Percentiles rank a stretch among this genome's conserved stretches.
phyloP scores from a whole-genome alignment of 2,797 vertebrate species.

The Typhlichthys eigenmanni region DNA sequence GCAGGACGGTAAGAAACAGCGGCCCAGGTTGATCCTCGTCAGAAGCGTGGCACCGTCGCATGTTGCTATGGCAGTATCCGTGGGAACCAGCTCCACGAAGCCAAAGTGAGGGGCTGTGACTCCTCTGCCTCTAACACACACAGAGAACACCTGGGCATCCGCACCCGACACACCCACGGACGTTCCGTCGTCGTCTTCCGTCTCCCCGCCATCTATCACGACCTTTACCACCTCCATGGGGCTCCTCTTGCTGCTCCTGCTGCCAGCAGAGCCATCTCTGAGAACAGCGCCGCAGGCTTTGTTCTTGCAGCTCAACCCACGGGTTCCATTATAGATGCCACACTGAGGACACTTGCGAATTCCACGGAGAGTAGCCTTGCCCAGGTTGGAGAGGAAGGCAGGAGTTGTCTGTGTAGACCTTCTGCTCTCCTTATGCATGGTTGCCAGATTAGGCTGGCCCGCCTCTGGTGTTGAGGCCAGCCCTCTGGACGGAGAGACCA shows the following conservation, averaged over 20 bases:
- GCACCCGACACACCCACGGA: constrained; percentile 20
- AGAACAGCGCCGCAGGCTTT: constrained; percentile 88
- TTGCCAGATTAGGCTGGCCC: constrained; percentile 35
- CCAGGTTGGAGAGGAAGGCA: constrained; percentile 87
- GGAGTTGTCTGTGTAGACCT: constrained; percentile 74
- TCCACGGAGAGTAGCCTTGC: constrained; percentile 88
- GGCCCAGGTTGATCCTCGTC: constrained; percentile 86
- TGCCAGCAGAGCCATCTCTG: constrained; percentile 70
- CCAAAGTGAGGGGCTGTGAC: constrained; percentile 75
- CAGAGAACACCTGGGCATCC: constrained; percentile 83
- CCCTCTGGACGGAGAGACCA: constrained; percentile 29
- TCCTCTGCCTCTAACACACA: constrained; percentile 84
- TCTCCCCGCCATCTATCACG: constrained; percentile 74
- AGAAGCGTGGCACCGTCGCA: constrained; percentile 81
- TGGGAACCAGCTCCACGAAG: constrained; percentile 87
- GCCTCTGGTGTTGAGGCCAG: constrained; percentile 12
- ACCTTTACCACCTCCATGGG: constrained; percentile 81
- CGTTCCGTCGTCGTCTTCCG: constrained; percentile 11
- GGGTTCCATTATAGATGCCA: constrained; percentile 91
- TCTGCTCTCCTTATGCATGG: constrained; percentile 60
- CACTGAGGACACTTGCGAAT: constrained; percentile 90
- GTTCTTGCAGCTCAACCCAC: constrained; percentile 95
- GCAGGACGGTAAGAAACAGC: constrained; percentile 84
- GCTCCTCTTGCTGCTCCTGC: constrained; percentile 67
- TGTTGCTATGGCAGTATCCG: constrained; percentile 83